phyloP scores from a whole-genome alignment of 2,113 vertebrate species.

The Pituophis catenifer region DNA sequence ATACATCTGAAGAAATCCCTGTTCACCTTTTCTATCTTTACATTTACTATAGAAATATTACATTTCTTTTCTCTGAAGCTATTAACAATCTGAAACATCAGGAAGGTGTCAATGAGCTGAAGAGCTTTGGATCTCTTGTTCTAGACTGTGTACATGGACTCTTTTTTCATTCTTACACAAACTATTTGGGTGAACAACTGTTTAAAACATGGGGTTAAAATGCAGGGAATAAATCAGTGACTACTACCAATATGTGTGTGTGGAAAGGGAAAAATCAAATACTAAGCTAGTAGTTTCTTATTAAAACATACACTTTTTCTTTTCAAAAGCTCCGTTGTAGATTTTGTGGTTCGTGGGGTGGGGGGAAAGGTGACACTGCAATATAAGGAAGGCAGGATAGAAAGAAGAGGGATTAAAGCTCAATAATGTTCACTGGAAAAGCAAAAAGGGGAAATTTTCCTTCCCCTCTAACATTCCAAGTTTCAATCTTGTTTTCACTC shows the following conservation, averaged over 20 bases:
- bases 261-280: not conserved
- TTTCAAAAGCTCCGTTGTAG: not conserved
- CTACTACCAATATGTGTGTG: not conserved
- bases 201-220: not conserved
- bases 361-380: fast-evolving
- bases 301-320: not conserved
- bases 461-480: not conserved
- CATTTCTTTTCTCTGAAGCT: not conserved
- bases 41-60: not conserved
- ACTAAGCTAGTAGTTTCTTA: not conserved
- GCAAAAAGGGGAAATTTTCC: not conserved
- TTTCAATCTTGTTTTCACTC: not conserved
- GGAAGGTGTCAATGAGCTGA: not conserved
- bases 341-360: not conserved
- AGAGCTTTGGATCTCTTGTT: not conserved
- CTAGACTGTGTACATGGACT: not conserved
- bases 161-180: not conserved
- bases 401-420: not conserved
- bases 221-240: not conserved
- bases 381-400: not conserved
- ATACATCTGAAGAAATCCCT: not conserved
- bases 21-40: not conserved
- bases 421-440: not conserved
- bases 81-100: not conserved
- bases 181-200: not conserved